phyloP scores from a whole-genome alignment of 2,113 vertebrate genomes.

The Mormyrus iriodes region DNA sequence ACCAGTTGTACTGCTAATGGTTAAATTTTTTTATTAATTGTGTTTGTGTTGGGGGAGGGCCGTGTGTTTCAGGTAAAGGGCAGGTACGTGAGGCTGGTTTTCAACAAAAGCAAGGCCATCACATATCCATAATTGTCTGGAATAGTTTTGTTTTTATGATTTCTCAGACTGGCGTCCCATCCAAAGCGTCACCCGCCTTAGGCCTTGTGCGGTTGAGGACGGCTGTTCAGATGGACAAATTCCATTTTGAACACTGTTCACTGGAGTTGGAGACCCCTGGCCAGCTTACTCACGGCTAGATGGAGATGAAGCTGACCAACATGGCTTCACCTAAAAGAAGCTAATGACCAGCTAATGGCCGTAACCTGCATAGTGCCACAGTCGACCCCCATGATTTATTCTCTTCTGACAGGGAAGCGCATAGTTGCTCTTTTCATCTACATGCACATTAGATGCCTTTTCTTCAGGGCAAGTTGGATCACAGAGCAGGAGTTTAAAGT shows the following conservation, averaged over 20 bases:
- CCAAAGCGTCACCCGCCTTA: neutral
- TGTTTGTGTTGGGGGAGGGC: neutral
- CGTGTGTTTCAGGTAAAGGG: neutral
- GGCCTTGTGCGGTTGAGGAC: neutral
- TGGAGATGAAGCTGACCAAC: neutral
- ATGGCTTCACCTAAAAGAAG: neutral
- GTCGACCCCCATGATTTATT: neutral
- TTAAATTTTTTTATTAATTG: neutral
- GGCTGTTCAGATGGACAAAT: neutral
- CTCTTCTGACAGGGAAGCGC: neutral
- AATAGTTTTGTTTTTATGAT: neutral
- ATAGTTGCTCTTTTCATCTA: neutral
- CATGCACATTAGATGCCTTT: neutral
- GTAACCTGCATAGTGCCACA: neutral
- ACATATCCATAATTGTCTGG: neutral
- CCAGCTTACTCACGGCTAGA: neutral
- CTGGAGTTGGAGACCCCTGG: neutral
- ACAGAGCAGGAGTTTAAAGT: neutral
- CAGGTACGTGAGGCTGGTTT: neutral
- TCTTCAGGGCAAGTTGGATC: conserved; percentile 15
- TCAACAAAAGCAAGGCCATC: neutral
- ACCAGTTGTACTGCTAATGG: neutral
- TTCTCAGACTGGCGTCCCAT: neutral
- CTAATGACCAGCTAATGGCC: neutral
- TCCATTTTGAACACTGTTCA: neutral